phyloP scores from a whole-genome alignment of 2,797 vertebrate species.

The Arnoldichthys spilopterus region DNA sequence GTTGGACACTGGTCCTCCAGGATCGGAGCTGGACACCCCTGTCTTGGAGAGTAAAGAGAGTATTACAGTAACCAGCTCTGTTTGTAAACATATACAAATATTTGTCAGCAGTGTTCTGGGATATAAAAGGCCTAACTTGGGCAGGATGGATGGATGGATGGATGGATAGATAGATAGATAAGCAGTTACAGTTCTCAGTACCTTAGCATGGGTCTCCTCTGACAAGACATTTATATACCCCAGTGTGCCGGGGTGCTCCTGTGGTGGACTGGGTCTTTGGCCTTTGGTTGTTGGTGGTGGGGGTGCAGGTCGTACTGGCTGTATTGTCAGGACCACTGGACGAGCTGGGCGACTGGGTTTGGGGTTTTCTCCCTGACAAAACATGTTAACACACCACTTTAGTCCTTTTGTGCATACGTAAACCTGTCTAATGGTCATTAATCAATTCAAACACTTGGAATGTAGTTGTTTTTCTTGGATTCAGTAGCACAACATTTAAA shows the following conservation, averaged over 20 bases:
- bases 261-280: neutral
- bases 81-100: too few species aligned
- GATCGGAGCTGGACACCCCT: too few species aligned
- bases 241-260: neutral
- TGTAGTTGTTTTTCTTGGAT: too few species aligned
- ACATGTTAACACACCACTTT: neutral
- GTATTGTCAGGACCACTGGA: neutral
- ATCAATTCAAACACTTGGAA: too few species aligned
- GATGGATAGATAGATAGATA: too few species aligned
- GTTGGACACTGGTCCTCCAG: too few species aligned
- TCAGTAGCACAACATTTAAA: too few species aligned
- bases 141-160: too few species aligned
- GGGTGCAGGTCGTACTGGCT: neutral
- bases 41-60: too few species aligned
- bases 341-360: slow-evolving; percentile 8
- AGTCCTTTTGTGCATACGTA: neutral
- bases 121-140: too few species aligned
- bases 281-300: neutral
- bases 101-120: too few species aligned
- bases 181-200: slow-evolving; percentile 12
- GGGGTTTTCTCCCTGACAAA: neutral
- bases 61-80: too few species aligned
- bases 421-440: neutral
- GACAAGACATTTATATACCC: neutral
- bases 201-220: neutral